phyloP scores from a whole-genome alignment of 2,797 vertebrate species.

The Chelmon rostratus region DNA sequence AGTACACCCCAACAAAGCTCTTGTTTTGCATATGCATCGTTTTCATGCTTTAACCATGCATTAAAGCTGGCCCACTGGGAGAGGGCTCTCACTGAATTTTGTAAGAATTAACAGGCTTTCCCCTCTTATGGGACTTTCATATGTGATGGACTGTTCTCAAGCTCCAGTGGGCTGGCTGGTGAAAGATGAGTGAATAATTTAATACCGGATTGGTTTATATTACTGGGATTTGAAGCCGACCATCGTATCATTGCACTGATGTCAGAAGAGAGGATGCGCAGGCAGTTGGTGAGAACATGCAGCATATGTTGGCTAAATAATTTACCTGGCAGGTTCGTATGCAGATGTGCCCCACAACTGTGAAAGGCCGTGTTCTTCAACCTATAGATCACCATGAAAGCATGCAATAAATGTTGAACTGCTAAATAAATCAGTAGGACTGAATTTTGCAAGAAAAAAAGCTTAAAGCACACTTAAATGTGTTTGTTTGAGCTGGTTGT shows the following conservation, averaged over 20 bases:
- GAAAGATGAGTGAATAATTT: slow-evolving; percentile 71
- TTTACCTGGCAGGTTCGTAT: slow-evolving; percentile 35
- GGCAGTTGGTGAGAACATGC: slow-evolving; percentile 28
- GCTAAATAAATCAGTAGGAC: background rate
- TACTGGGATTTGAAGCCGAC: slow-evolving; percentile 30
- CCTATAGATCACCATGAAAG: slow-evolving; percentile 3
- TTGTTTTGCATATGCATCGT: slow-evolving; percentile 20
- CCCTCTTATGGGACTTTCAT: slow-evolving; percentile 36
- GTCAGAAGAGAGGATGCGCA: slow-evolving; percentile 40
- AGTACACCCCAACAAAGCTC: slow-evolving; percentile 14
- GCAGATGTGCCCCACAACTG: slow-evolving; percentile 28
- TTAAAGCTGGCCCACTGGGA: slow-evolving; percentile 33
- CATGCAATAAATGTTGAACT: background rate
- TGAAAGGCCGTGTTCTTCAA: slow-evolving; percentile 4
- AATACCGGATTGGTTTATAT: slow-evolving; percentile 43
- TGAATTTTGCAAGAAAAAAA: background rate
- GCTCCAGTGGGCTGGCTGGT: slow-evolving; percentile 22
- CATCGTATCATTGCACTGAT: slow-evolving; percentile 26
- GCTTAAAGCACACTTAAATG: too few relatives aligned
- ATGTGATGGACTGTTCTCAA: slow-evolving; percentile 48
- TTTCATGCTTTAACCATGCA: slow-evolving; percentile 32
- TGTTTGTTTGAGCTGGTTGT: too few relatives aligned
- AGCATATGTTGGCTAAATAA: slow-evolving; percentile 60
- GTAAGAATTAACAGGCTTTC: slow-evolving; percentile 39
- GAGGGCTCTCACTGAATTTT: slow-evolving; percentile 13